Evolutionary conservation across 1,140 invertebrate genomes (phyloP).

Genomic region (Phenacoccus solenopsis): DNA sequence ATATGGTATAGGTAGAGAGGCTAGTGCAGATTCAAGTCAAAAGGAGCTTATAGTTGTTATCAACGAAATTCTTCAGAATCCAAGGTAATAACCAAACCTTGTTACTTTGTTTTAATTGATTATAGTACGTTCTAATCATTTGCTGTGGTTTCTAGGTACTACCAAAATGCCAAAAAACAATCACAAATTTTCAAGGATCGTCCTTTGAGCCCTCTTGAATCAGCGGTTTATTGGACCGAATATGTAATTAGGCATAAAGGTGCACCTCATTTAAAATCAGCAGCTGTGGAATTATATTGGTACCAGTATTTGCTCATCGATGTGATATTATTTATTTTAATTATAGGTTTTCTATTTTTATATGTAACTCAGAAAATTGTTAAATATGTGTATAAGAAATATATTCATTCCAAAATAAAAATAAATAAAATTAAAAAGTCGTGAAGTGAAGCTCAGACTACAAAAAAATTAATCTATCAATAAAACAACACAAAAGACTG

Average conservation of each 20-base stretch:
- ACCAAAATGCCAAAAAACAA: neutral
- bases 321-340: conserved; percentile 25
- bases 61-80: neutral
- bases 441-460: too few species aligned
- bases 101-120: too few species aligned
- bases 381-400: too few species aligned
- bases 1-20: conserved; percentile 29
- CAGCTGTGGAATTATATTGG: conserved; percentile 40
- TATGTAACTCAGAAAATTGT: neutral
- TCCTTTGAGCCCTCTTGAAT: conserved; percentile 34
- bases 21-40: neutral
- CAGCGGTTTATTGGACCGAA: conserved; percentile 47
- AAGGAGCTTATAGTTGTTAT: neutral
- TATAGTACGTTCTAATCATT: too few species aligned
- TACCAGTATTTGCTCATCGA: conserved; percentile 48
- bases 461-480: too few species aligned
- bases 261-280: conserved; percentile 40
- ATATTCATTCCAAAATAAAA: too few species aligned
- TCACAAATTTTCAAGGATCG: neutral
- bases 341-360: neutral
- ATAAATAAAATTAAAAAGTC: too few species aligned
- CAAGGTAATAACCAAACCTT: too few species aligned
- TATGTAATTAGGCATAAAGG: conserved; percentile 44
- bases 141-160: conserved; percentile 19
- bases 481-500: too few species aligned